phyloP scores from a whole-genome alignment of 2,888 invertebrate species.

The Gnatocerus cornutus region DNA sequence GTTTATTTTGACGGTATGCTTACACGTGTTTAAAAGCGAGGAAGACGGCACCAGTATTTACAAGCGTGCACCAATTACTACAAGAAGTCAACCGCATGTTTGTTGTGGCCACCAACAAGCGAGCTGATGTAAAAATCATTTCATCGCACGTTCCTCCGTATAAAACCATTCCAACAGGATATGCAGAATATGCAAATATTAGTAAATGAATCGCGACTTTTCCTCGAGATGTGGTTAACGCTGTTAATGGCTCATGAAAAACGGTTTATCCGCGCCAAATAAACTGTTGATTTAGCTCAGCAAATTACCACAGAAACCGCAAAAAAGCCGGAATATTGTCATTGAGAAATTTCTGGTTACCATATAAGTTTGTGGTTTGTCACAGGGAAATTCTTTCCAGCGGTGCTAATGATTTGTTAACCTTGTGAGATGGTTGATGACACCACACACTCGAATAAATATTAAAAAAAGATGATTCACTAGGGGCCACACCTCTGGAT shows the following conservation, averaged over 20 bases:
- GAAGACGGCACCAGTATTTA: constrained; percentile 12
- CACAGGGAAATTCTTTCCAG: constrained; percentile 7
- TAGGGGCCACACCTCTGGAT: constrained; percentile 28
- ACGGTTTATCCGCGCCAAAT: neutral
- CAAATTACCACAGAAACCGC: constrained; percentile 3
- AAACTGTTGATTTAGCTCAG: constrained; percentile 7
- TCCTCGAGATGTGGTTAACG: constrained; percentile 6
- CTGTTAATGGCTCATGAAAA: constrained; percentile 11
- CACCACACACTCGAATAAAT: constrained; percentile 39
- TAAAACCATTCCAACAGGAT: neutral
- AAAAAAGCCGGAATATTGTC: constrained; percentile 3
- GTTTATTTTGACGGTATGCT: constrained; percentile 17
- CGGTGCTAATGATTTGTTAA: constrained; percentile 39
- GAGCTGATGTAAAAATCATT: too few relatives aligned
- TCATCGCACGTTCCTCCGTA: too few relatives aligned
- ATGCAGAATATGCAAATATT: constrained; percentile 11
- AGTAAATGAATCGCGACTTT: constrained; percentile 9
- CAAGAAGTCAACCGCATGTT: constrained; percentile 8
- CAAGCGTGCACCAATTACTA: constrained; percentile 14
- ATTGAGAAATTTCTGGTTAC: constrained; percentile 6
- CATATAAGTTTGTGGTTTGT: constrained; percentile 21
- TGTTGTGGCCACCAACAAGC: neutral
- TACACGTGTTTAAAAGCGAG: constrained; percentile 21
- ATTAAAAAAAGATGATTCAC: constrained; percentile 43
- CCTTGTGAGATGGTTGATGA: constrained; percentile 42